These are phyloP conservation scores for Burhinus oedicnemus DNA, from an alignment of 2,113 vertebrate genomes.

Conservation along the genomic window DNA sequence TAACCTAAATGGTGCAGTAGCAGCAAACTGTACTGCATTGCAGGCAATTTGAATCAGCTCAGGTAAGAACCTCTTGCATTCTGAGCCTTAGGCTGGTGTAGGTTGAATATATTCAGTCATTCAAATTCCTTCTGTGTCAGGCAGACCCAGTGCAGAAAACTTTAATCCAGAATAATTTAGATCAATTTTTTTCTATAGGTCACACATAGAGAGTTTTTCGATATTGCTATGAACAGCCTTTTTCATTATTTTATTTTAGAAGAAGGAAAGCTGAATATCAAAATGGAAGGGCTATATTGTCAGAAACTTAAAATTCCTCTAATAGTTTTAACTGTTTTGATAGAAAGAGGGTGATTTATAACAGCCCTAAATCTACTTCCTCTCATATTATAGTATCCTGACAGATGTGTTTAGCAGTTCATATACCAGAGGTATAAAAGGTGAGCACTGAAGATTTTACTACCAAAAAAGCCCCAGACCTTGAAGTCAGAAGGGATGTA, in stretches of 20 bases:
- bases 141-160: neutral
- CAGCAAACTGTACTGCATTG: neutral
- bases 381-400: neutral
- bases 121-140: neutral
- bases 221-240: neutral
- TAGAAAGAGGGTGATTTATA: neutral
- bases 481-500: neutral
- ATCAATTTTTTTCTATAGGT: neutral
- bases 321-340: neutral
- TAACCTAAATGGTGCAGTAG: neutral
- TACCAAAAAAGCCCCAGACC: neutral
- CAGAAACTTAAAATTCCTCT: neutral
- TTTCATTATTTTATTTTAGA: neutral
- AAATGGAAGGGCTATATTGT: neutral
- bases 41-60: neutral
- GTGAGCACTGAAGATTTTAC: neutral
- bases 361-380: neutral
- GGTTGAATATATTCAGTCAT: neutral
- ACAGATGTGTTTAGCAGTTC: neutral
- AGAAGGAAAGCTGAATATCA: neutral
- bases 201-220: rapidly evolving
- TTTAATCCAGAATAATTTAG: neutral
- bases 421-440: neutral
- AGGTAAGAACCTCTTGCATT: neutral
- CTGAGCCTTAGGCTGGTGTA: neutral